Evolutionary conservation across 2,888 invertebrate species (phyloP), one percentile per base, ranked within the genome.

Genomic region (Priocnemis perturbator): DNA sequence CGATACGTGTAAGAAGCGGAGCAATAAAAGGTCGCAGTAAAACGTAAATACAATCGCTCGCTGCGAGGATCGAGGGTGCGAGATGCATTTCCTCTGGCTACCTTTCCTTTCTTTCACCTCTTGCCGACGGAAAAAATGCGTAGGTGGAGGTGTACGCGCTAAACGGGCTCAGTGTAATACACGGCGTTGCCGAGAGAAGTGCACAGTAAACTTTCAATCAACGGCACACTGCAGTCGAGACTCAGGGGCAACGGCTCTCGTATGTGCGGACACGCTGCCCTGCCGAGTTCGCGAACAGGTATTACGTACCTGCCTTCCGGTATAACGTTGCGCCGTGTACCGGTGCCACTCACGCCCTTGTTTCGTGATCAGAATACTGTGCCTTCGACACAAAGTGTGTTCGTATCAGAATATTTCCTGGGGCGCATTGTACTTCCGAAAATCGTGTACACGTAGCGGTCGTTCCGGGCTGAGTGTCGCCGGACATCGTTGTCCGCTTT

Each of bases 281-380:
- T 58, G 7, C 37, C 23, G 69, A 30, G 58, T 61, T 52, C 50
- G 61, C 4, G 37, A 64, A 61, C 53, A 21, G 37, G 61, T 30
- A 69, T 56, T 65, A 63, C 67, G 60, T 48, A 69, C 64, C 64
- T 60, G 37, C 45, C 52, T 68, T 60, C 60, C 65, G 44, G 65
- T 75, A 69, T 70, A 73, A 72, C 70, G 72, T 75, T 69, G 61
- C 76, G 64, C 47, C 63, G 66, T 47, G 64, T 59, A 64, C 67
- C 70, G 67, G 65, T 50, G 60, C 57, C 61, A 37, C 64, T 60
- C 61, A 58, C 52, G 59, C 55, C 55, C 59, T 23, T 52, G 53
- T 57, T 64, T 15, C 73, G 73, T 66, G 75, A 70, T 64, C 74
- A 60, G 78, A 77, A 77, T 77, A 77, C 58, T 65, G 64, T 63